phyloP scores from a whole-genome alignment of 2,797 vertebrate genomes.

The Spizella passerina region DNA sequence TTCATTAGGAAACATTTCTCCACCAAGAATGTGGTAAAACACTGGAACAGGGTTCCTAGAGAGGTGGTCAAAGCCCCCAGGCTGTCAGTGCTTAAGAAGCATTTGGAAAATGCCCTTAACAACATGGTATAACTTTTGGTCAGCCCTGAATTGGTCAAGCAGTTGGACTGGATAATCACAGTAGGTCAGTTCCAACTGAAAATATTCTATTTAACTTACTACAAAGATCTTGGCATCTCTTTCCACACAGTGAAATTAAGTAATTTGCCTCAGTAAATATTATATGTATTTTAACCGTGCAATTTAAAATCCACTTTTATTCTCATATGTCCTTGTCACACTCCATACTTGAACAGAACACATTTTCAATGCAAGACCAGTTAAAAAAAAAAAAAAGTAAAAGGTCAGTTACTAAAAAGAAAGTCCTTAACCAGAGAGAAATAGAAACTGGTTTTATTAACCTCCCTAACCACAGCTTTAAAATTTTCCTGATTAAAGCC shows the following conservation, averaged over 20 bases:
- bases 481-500: conserved; percentile 26
- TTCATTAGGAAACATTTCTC: not conserved
- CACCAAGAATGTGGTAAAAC: not conserved
- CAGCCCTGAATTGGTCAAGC: not conserved
- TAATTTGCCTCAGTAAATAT: not conserved
- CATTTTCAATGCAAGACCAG: not conserved
- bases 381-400: not conserved
- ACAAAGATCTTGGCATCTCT: not conserved
- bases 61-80: not conserved
- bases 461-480: not conserved
- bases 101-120: not conserved
- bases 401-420: conserved; percentile 14
- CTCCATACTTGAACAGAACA: not conserved
- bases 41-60: not conserved
- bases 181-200: not conserved
- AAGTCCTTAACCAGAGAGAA: conserved; percentile 1
- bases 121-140: not conserved
- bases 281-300: not conserved
- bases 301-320: not conserved
- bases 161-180: not conserved
- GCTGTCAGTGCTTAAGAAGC: not conserved
- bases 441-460: conserved; percentile 10
- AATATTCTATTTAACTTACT: not conserved
- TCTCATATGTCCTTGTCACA: not conserved
- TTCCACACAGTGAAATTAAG: not conserved